Evolutionary conservation across 2,113 vertebrate species (phyloP).

Genomic region (Myanophis thanlyinensis): DNA sequence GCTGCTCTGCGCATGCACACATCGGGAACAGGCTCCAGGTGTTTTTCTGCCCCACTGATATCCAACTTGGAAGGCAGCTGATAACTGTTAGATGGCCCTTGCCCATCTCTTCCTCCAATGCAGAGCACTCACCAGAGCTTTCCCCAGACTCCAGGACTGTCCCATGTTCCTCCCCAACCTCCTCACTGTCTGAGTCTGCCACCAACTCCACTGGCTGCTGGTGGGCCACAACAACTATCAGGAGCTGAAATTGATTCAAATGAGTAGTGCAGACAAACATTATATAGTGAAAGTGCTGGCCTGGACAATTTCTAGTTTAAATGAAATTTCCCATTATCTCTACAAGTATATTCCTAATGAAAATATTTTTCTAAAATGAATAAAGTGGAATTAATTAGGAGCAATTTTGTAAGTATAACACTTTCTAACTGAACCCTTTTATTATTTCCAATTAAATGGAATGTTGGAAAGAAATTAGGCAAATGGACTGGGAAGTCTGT

Average conservation of each 20-base stretch:
- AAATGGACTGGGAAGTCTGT: background rate
- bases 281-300: background rate
- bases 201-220: no score
- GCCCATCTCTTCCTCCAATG: no score
- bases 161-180: no score
- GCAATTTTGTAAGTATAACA: background rate
- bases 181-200: no score
- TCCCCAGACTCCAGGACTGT: no score
- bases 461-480: background rate
- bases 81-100: no score
- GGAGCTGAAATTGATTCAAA: background rate
- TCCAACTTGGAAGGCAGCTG: no score
- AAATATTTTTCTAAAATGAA: background rate
- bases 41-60: no score
- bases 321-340: background rate
- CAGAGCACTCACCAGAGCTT: no score
- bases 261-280: background rate
- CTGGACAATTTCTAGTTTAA: background rate
- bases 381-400: background rate
- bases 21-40: no score
- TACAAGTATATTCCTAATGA: background rate
- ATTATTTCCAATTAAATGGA: background rate
- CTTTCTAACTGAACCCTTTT: background rate
- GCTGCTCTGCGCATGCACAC: no score
- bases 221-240: no score